Percentiles rank a stretch among this genome's conserved stretches.
Conservation (phyloP, 2,113 vertebrate species). For the Lamprotornis superbus region DNA sequence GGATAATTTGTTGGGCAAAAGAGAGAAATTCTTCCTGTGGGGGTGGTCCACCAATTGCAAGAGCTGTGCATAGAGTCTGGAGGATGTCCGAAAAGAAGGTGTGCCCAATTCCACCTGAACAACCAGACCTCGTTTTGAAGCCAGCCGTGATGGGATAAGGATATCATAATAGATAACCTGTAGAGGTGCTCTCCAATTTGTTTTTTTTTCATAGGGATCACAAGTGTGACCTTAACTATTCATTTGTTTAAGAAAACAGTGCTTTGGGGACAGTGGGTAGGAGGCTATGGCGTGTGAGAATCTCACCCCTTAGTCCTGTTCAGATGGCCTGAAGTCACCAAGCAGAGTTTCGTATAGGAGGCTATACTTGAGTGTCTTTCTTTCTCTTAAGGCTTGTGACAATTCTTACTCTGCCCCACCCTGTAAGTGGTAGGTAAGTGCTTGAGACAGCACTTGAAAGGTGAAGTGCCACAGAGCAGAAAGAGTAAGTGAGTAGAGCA, state of each 20-base stretch:
- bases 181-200: background rate
- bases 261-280: background rate
- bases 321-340: background rate
- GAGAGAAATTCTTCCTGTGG: background rate
- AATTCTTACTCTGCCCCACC: background rate
- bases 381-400: background rate
- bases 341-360: background rate
- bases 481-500: background rate
- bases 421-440: background rate
- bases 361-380: background rate
- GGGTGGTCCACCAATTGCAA: background rate
- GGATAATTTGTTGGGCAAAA: background rate
- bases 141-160: background rate
- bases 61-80: background rate
- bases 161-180: background rate
- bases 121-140: background rate
- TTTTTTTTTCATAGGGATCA: background rate
- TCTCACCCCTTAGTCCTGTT: background rate
- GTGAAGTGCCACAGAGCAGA: background rate
- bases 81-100: background rate
- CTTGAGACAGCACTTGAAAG: background rate
- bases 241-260: background rate
- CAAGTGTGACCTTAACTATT: background rate
- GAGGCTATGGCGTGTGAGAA: background rate
- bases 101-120: background rate